Evolutionary conservation across 2,113 vertebrate genomes (phyloP), one percentile per base, ranked within the genome.

Genomic region (Uria lomvia): DNA sequence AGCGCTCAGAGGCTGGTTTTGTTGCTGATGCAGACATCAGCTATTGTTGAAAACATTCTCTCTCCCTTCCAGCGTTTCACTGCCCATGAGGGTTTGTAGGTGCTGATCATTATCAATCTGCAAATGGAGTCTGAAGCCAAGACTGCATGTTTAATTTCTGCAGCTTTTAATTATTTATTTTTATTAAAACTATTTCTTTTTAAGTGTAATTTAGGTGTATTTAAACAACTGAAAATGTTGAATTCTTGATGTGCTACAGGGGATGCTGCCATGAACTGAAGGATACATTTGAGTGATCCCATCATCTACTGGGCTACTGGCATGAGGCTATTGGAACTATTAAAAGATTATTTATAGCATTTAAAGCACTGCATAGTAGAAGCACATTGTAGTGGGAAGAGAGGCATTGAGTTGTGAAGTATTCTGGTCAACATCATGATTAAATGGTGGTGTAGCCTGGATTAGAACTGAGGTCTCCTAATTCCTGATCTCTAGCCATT

Each of bases 1-100:
- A 89, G 74, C 20, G 76, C 95, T 94, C 94, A 94, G 83, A 88
- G 94, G 90, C 94, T 92, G 91, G 65, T 96, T 91, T 95, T 94
- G 92, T 94, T 96, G 86, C 86, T 73, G 70, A 72, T 91, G 88
- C 90, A 94, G 83, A 93, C 82, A 95, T 88, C 86, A 92, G 86
- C 91, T 94, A 79, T 94, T 94, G 86, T 89, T 91, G 95, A 87
- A 97, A 96, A 95, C 49, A 22, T 84, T 88, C 36, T n/a, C 75
- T 77, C 42, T 91, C 84, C n/a, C 74, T 95, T 86, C 68, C 89
- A 91, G 52, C 7, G 0, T 89, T 94, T 78, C 58, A 59, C 55
- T 78, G 65, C 34, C 73, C 49, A 12, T 65, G 83, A 84, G 76
- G 83, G 78, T 91, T 97, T 95, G 32, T 77, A 94, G 60, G 15